Evolutionary conservation across 2,888 invertebrate genomes (phyloP), one percentile per base, ranked within the genome.

Genomic region (Agrochola circellaris): DNA sequence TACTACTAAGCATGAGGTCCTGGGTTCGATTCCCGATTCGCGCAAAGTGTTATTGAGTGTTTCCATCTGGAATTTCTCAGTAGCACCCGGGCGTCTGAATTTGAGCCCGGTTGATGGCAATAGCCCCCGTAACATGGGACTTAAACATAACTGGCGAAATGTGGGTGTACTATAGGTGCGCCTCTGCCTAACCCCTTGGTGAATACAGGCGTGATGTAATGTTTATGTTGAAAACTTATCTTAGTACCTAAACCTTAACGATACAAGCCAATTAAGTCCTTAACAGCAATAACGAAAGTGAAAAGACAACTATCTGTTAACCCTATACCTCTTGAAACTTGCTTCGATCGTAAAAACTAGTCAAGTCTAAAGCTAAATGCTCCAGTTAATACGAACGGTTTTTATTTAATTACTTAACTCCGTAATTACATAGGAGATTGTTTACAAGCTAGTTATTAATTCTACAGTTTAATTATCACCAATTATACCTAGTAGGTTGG

Each of bases 391-490:
- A 74, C 0, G 4, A 70, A 74, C 51, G 48, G 70, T 76, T 74
- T 84, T 81, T 81, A 76, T 73, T 62, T 48, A 72, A 77, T 75
- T 56, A 85, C 62, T 72, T 77, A 76, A 61, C 60, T 64, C 30
- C 6, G 38, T 73, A 66, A 82, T 82, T 72, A 77, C 38, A 73
- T 51, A 65, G 54, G 34, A 60, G 69, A 84, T 73, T 76, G 71
- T 81, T 85, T 74, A 81, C 82, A 60, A 48, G 61, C 61, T 13
- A 30, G 65, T 72, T 84, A 85, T 68, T 81, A 81, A 81, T 77
- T 76, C 68, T 61, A 54, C 45, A 54, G 58, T 85, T 81, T 73
- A 67, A 83, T 85, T 73, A 85, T 85, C 51, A 34, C n/a, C 62
- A 71, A 85, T 82, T 66, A 77, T 42, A 34, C 26, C 8, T 38